Evolutionary conservation across 2,888 invertebrate species (phyloP), one percentile per base, ranked within the genome.

Genomic region (Pogonocherus hispidulus): DNA sequence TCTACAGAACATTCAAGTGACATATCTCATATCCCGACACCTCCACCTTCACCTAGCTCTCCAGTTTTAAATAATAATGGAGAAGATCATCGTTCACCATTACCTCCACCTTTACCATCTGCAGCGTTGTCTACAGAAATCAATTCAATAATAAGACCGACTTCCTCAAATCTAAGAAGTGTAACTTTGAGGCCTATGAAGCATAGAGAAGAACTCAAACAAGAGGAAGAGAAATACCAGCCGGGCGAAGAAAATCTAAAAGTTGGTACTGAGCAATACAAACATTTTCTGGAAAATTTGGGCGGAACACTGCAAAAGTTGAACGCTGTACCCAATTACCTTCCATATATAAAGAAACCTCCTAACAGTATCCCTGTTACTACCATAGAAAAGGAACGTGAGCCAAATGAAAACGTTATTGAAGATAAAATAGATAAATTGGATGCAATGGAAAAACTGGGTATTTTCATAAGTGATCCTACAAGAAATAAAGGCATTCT

Each of bases 221-320:
- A 69, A 14, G 56, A 62, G 23, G 59, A 68, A 35, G 46, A 62
- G 14, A 5, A 18, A 11, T 69, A 63, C 16, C 72, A 72, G 51
- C 75, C 77, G 2, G 76, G 73, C 8, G 70, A 70, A 57, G 72
- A 71, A 49, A 78, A 80, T 70, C 56, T 80, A 22, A 78, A 71
- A 71, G 71, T 75, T 0, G 75, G 75, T 14, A 70, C 79, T 5
- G 72, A 71, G 3, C 73, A 79, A 63, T 77, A 76, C 63, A 74
- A 77, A 52, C 59, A 68, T 4, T 82, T 82, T 60, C 68, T 66
- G 57, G 70, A 74, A 62, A 71, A 73, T 51, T 72, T 82, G 22
- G 73, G 72, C 51, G 64, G 75, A 52, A 77, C 74, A 55, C 63
- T 80, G 18, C 69, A 72, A 55, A 72, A 56, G 22, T 37, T 60